phyloP scores from a whole-genome alignment of 2,113 vertebrate genomes.

The Cynoglossus semilaevis region DNA sequence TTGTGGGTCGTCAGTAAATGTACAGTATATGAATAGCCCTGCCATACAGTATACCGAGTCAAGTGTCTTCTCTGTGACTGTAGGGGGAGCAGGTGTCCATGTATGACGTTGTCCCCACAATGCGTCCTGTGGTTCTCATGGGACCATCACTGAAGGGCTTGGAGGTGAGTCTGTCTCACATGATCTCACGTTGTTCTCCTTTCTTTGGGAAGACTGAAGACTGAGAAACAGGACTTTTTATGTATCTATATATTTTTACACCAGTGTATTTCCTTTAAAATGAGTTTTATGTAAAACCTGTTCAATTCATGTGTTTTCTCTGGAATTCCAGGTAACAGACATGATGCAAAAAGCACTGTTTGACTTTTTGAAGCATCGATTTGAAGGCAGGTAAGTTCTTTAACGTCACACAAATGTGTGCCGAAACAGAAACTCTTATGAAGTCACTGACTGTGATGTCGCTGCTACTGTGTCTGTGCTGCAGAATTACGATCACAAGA shows the following conservation, averaged over 20 bases:
- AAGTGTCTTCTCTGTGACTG: slow-evolving; percentile 13
- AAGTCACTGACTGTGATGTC: slow-evolving; percentile 5
- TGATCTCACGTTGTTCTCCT: too few relatives aligned
- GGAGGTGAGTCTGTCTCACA: slow-evolving; percentile 79
- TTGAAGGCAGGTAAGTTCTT: slow-evolving; percentile 94
- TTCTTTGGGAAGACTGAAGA: too few relatives aligned
- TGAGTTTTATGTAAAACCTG: neutral
- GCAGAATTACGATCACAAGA: slow-evolving; percentile 95
- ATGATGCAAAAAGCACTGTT: slow-evolving; percentile 99
- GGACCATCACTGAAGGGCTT: slow-evolving; percentile 97
- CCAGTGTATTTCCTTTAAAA: too few relatives aligned
- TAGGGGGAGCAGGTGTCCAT: slow-evolving; percentile 95
- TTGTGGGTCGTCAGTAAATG: too few relatives aligned
- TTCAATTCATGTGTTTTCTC: slow-evolving; percentile 1
- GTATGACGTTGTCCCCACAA: slow-evolving; percentile 98
- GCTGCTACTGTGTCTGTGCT: slow-evolving; percentile 7
- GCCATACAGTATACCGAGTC: neutral
- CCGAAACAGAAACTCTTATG: neutral
- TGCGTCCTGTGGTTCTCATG: slow-evolving; percentile 98
- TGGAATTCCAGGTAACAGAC: slow-evolving; percentile 89
- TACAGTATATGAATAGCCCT: neutral
- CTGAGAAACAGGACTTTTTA: too few relatives aligned
- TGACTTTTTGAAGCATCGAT: slow-evolving; percentile 99
- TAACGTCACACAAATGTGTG: neutral
- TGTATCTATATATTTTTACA: too few relatives aligned